Conservation (phyloP, 2,888 invertebrate genomes). For the Octonoba sinensis region DNA sequence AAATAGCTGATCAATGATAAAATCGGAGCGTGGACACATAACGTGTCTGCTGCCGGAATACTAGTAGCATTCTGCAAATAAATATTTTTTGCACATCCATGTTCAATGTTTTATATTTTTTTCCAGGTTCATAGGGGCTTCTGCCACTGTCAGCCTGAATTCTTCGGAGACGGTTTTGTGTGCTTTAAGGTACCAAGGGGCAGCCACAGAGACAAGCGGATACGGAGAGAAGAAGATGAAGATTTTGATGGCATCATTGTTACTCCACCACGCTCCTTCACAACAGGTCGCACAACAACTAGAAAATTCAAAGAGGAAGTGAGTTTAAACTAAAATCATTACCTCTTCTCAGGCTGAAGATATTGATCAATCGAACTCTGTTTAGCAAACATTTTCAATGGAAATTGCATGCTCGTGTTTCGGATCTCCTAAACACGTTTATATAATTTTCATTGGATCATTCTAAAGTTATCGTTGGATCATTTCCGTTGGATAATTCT, state of each 20-base stretch:
- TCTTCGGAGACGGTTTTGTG: constrained; percentile 31
- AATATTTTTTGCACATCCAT: background rate
- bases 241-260: background rate
- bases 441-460: no score
- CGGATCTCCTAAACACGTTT: no score
- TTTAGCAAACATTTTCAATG: no score
- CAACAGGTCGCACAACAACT: no score
- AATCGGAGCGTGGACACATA: no score
- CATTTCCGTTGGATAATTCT: no score
- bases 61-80: background rate
- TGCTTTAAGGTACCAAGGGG: constrained; percentile 28
- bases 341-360: background rate
- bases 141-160: constrained; percentile 37
- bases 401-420: no score
- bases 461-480: no score
- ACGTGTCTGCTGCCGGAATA: background rate
- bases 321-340: background rate
- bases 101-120: background rate
- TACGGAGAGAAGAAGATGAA: background rate
- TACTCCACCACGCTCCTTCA: no score
- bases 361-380: no score
- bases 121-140: constrained; percentile 11
- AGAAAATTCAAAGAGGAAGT: background rate
- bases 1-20: no score
- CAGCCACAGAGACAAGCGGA: constrained; percentile 33